Percentiles rank a stretch among this genome's conserved stretches.
phyloP scores from a whole-genome alignment of 2,797 vertebrate genomes.

The Bradypus variegatus region DNA sequence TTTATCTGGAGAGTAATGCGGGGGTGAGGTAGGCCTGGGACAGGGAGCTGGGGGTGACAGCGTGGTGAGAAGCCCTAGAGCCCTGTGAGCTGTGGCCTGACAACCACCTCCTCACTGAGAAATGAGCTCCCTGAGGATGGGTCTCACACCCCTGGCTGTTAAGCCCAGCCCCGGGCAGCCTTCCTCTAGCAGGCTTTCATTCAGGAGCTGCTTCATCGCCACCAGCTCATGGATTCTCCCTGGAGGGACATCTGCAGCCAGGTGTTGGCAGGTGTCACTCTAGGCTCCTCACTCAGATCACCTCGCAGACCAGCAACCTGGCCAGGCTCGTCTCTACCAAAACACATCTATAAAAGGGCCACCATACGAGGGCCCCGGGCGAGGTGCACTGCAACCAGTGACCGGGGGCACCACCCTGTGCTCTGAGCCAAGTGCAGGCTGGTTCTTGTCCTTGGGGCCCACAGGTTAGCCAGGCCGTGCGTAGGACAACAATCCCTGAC shows the following conservation, averaged over 20 bases:
- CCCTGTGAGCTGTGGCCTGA: neutral
- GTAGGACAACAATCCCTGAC: neutral
- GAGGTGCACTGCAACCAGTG: neutral
- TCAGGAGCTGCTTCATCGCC: neutral
- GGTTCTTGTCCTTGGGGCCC: neutral
- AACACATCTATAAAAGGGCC: neutral
- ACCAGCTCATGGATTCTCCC: neutral
- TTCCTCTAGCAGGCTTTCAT: neutral
- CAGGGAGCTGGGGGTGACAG: neutral
- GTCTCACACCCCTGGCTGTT: neutral
- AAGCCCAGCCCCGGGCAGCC: neutral
- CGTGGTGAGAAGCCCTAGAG: neutral
- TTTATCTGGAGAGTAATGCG: neutral
- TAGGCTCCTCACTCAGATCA: rapidly evolving
- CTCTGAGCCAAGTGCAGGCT: neutral
- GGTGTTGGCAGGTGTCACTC: neutral
- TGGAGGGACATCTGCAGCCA: neutral
- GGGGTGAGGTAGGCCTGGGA: neutral
- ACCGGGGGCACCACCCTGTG: neutral
- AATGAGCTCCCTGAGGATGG: neutral
- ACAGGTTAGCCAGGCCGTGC: neutral
- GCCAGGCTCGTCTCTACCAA: neutral
- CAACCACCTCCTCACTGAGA: neutral
- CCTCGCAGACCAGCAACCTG: rapidly evolving
- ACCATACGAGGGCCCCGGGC: neutral